Evolutionary conservation across 2,113 vertebrate species (phyloP).

Genomic region (Sitta europaea): DNA sequence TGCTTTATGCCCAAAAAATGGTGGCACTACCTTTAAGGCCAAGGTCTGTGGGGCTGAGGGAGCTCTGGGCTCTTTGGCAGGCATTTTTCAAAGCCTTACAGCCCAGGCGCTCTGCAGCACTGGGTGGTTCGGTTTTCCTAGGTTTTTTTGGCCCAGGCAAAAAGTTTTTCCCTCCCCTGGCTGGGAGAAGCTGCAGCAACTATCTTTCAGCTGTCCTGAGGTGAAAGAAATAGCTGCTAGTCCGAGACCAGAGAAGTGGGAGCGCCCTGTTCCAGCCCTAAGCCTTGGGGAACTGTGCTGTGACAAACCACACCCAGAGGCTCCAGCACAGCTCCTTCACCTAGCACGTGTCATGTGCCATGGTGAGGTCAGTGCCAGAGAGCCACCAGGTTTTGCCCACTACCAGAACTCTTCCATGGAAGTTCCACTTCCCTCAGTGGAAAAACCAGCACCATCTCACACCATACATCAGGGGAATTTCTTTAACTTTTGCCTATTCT

Average conservation of each 20-base stretch:
- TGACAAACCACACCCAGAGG: not conserved
- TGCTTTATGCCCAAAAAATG: not conserved
- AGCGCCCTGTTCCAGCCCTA: accelerated
- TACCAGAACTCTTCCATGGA: not conserved
- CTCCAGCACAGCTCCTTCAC: not conserved
- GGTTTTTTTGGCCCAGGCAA: not conserved
- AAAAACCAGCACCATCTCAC: accelerated
- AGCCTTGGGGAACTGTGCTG: not conserved
- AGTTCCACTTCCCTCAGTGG: not conserved
- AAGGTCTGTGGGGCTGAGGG: accelerated
- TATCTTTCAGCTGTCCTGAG: accelerated
- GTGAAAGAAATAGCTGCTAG: not conserved
- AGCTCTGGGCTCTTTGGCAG: accelerated
- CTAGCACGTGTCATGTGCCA: accelerated
- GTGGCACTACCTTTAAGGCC: not conserved
- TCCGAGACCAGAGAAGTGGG: accelerated
- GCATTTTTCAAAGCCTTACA: not conserved
- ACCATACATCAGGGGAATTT: not conserved
- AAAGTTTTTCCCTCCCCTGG: not conserved
- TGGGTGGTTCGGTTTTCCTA: accelerated
- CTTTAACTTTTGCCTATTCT: not conserved
- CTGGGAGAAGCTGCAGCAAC: not conserved
- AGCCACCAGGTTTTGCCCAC: no score
- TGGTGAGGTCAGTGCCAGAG: not conserved
- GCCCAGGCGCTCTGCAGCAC: accelerated